Conservation (phyloP, 2,113 vertebrate species). For the Bufo gargarizans region DNA sequence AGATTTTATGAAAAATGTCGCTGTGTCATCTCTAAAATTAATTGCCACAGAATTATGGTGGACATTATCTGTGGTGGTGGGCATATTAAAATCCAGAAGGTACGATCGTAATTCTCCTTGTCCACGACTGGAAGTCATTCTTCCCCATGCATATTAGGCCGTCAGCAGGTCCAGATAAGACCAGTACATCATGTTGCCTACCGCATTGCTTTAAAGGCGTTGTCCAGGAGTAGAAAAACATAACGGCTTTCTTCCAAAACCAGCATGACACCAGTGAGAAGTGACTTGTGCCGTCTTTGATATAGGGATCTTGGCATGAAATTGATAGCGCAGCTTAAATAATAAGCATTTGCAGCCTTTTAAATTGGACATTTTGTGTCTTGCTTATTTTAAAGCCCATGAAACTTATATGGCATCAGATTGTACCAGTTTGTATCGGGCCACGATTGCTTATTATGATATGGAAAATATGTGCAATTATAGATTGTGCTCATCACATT, state of each 20-base stretch:
- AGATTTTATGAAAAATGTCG: no score
- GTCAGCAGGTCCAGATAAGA: no score
- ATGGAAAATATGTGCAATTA: neutral
- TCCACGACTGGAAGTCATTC: neutral
- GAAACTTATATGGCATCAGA: neutral
- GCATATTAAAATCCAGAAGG: neutral
- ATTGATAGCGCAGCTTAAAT: neutral
- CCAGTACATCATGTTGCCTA: no score
- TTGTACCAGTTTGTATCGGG: neutral
- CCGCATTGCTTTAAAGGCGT: no score
- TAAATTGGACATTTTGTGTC: neutral
- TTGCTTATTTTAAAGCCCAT: neutral
- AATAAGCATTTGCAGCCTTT: neutral
- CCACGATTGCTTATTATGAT: neutral
- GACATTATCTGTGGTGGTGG: neutral
- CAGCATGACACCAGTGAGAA: neutral
- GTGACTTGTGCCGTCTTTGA: neutral
- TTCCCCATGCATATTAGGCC: neutral
- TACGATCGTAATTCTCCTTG: no score
- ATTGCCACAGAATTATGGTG: neutral
- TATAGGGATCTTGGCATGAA: neutral
- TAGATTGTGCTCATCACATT: neutral
- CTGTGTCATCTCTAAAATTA: no score
- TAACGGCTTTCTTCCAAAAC: neutral
- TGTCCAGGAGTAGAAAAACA: no score